phyloP scores from a whole-genome alignment of 2,888 invertebrate species.

The Helleia helle region DNA sequence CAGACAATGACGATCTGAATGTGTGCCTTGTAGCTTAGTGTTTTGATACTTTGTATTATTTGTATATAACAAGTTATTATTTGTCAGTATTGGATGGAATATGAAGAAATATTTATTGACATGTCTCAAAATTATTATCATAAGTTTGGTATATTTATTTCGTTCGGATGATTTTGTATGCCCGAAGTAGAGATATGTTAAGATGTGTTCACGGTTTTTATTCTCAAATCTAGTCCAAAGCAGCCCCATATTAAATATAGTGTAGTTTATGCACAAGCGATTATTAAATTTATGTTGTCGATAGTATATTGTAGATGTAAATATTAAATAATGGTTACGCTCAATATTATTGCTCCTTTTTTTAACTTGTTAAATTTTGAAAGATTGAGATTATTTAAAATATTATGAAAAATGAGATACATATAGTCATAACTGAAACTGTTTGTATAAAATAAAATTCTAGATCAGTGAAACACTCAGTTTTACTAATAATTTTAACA shows the following conservation, averaged over 20 bases:
- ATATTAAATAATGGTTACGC: slow-evolving; percentile 4
- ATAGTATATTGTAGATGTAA: background rate
- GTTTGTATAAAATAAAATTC: no score
- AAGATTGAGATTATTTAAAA: slow-evolving; percentile 4
- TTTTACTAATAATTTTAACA: no score
- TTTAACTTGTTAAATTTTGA: background rate
- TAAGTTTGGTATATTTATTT: no score
- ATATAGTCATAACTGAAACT: no score
- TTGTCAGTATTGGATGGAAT: background rate
- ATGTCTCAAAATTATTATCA: no score
- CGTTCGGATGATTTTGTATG: no score
- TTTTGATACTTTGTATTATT: slow-evolving; percentile 3
- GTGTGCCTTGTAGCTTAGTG: slow-evolving; percentile 2
- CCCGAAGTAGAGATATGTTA: no score
- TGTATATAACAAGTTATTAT: background rate
- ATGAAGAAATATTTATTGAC: slow-evolving; percentile 6
- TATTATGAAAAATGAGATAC: no score
- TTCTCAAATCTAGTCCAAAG: slow-evolving; percentile 32
- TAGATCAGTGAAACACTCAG: no score
- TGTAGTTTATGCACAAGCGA: slow-evolving; percentile 12
- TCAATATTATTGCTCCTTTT: slow-evolving; percentile 7
- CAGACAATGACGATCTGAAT: slow-evolving; percentile 5
- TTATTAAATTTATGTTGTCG: slow-evolving; percentile 1
- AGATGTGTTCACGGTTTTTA: slow-evolving; percentile 26
- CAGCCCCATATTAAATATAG: slow-evolving; percentile 28